Base-by-base conservation (phyloP, 2,113 vertebrate species). In the Oxyura jamaicensis region DNA sequence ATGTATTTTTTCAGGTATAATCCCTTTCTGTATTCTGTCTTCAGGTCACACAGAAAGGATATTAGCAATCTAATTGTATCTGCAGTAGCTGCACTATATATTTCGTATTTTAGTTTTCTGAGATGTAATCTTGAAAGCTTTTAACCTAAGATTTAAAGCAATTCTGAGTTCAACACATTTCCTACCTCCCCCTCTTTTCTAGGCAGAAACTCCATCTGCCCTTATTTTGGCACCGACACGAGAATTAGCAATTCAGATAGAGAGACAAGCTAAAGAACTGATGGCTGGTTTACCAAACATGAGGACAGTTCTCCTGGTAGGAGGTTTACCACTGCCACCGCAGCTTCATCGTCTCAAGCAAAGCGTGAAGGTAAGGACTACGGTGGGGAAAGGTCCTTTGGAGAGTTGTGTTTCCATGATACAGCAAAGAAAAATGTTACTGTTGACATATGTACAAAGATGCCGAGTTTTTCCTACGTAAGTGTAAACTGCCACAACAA, bases 201-300 rank as follows among this genome's bases (percentile, higher is more conserved):
- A 98, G 98, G 93, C 60, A 67, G 86, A 95, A 69, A 71, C 95
- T 74, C 99, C 99, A 0, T 96, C 94, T 25, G 98, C 98, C 19
- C 97, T 99, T 80, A 97, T 99, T 92, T 96, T 99, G 88, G 99
- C 99, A 3, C 99, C 99, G 8, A 99, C 99, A 7, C 98, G 99
- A 91, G 99, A 99, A 91, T 60, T 99, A 83, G 99, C 99, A 21
- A 98, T 99, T 86, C 99, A 99, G 98, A 99, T 99, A 11, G 99
- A 99, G 97, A 97, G 92, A 50, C 99, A 99, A 85, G 98, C 98
- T 9, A 99, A 99, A 94, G 99, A 99, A 88, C 92, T 99, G 97
- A 98, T 99, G 98, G 91, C 97, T 16, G 98, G 99, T 8, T 96
- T 99, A 26, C 98, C 99, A 6, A 98, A 98, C 95, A 99, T 99